Conservation (phyloP, 2,797 vertebrate species). For the Luscinia megarhynchos region DNA sequence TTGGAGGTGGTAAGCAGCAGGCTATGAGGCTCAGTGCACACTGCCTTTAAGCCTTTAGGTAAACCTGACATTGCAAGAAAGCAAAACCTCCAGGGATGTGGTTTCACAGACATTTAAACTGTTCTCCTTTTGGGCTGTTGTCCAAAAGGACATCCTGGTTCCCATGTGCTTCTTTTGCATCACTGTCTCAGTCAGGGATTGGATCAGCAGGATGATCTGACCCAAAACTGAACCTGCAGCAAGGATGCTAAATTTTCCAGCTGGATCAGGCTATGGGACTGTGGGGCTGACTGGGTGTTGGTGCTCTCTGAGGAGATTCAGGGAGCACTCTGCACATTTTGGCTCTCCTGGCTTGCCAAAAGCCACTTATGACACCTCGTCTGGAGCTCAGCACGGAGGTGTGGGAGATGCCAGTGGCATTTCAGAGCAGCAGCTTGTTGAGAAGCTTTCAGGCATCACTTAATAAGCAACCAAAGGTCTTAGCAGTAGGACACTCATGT, state of each 20-base stretch:
- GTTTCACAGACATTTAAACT: neutral
- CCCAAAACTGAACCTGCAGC: neutral
- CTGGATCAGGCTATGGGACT: neutral
- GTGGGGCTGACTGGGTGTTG: neutral
- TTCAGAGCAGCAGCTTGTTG: neutral
- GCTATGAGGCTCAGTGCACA: neutral
- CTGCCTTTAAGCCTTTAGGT: neutral
- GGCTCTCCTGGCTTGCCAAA: fast-evolving
- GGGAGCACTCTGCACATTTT: neutral
- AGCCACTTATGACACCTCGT: neutral
- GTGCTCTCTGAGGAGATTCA: neutral
- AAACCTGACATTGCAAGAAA: slow-evolving; percentile 2
- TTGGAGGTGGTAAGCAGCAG: neutral
- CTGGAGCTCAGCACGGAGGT: fast-evolving
- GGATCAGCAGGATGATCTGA: neutral
- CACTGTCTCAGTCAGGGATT: neutral
- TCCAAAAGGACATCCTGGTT: neutral
- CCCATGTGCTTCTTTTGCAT: neutral
- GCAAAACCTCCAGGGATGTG: slow-evolving; percentile 8
- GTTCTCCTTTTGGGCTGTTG: neutral
- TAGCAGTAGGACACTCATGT: neutral
- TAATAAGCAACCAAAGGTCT: slow-evolving; percentile 50
- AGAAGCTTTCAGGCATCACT: slow-evolving; percentile 36
- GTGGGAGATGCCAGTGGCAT: neutral
- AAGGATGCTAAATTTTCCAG: neutral